Evolutionary conservation across 2,113 vertebrate genomes (phyloP).

Genomic region (Micronycteris hirsuta): DNA sequence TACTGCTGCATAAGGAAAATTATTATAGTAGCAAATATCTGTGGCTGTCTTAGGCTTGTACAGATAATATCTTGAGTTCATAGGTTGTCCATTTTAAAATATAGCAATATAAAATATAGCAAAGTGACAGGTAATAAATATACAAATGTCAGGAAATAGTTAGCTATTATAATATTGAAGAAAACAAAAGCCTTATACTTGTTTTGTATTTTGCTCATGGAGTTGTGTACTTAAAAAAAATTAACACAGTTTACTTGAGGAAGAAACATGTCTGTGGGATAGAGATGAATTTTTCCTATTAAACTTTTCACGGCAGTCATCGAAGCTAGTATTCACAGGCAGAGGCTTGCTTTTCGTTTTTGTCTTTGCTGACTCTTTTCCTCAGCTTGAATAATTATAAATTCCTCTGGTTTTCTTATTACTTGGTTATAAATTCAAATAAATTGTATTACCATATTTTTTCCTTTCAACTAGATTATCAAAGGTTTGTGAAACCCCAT

Average conservation of each 20-base stretch:
- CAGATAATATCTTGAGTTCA: neutral
- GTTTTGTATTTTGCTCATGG: neutral
- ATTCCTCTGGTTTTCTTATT: neutral
- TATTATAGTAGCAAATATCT: conserved; percentile 1
- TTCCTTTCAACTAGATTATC: neutral
- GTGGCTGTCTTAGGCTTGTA: neutral
- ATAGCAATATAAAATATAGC: neutral
- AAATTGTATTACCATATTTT: neutral
- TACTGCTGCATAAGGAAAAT: neutral
- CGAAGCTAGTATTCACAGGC: neutral
- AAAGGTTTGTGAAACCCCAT: neutral
- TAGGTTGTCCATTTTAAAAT: neutral
- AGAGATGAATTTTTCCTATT: neutral
- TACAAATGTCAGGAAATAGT: neutral
- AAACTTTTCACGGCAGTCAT: neutral
- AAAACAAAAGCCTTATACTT: neutral
- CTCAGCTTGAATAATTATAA: neutral
- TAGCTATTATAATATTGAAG: neutral
- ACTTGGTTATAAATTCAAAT: neutral
- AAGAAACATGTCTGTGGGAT: neutral
- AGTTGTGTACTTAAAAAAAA: conserved; percentile 2
- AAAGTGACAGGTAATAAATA: neutral
- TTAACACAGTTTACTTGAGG: neutral
- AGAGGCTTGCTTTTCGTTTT: neutral
- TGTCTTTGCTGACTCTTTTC: neutral